phyloP scores from a whole-genome alignment of 2,888 invertebrate species.

The Lasius fuliginosus region DNA sequence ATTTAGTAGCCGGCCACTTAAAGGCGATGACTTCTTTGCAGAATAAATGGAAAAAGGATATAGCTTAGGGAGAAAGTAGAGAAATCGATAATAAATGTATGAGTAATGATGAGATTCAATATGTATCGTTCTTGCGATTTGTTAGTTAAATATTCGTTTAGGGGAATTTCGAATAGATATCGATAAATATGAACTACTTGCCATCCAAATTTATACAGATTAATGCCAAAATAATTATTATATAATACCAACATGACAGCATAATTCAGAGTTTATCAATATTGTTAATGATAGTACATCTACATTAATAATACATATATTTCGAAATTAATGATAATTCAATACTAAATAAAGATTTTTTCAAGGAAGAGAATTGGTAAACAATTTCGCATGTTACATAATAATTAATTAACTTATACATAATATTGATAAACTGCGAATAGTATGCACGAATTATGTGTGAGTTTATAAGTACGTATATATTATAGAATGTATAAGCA shows the following conservation, averaged over 20 bases:
- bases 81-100: slow-evolving; percentile 15
- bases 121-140: background rate
- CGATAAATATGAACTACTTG: background rate
- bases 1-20: slow-evolving; percentile 42
- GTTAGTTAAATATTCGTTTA: background rate
- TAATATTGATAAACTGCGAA: background rate
- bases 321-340: slow-evolving; percentile 12
- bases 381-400: background rate
- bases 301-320: background rate
- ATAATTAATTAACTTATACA: background rate
- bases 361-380: background rate
- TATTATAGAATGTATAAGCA: background rate
- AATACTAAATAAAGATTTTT: background rate
- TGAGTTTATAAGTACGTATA: too few species aligned
- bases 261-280: background rate
- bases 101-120: background rate
- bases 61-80: background rate
- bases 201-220: background rate
- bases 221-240: background rate
- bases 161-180: background rate
- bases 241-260: background rate
- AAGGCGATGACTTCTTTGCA: slow-evolving; percentile 5
- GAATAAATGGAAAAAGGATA: background rate
- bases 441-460: background rate
- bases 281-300: background rate